Base-by-base conservation (phyloP, 2,888 invertebrate species). In the Ariolimax columbianus region DNA sequence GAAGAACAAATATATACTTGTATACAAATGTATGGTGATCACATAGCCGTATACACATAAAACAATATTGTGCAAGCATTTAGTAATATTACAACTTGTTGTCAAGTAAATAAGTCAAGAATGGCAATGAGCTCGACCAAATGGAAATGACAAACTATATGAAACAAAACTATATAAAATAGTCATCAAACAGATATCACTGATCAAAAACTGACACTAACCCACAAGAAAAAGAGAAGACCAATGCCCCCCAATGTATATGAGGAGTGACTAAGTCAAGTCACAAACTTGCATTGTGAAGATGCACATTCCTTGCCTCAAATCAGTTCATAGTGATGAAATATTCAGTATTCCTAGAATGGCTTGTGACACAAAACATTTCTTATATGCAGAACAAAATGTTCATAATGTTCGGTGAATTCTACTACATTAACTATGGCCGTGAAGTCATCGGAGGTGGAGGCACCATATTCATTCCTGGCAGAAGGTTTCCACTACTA, bases 401-500 rank as follows among this genome's bases (percentile, higher is more conserved):
- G n/a, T 63, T n/a, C n/a, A 30, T 63, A 30, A 63, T 47, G 47
- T 36, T 30, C 17, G n/a, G 30, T 75, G 17, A 26, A 66, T 63
- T 63, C 40, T 40, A 40, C 40, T n/a, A n/a, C n/a, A n/a, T n/a
- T 33, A 43, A 68, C 33, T 68, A 40, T 36, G 79, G 79, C 23
- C 79, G 66, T n/a, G 14, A 68, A 43, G 79, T 26, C 79, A 79
- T 66, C 19, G 63, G 78, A 19, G 55, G 77, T 43, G 79, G 89
- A 14, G 89, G 88, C 88, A 90, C 88, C 90, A 90, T 88, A 3
- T 91, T 90, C 88, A 89, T 89, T 63, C 91, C 90, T 73, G 91
- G 91, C 26, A 90, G 82, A 33, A 90, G 73, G 40, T 88, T 89
- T 23, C 88, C 87, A 33, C 87, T 77, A 14, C 88, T 68, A 26